Conservation (phyloP, 1,140 invertebrate species). For the Kradibia gibbosae region DNA sequence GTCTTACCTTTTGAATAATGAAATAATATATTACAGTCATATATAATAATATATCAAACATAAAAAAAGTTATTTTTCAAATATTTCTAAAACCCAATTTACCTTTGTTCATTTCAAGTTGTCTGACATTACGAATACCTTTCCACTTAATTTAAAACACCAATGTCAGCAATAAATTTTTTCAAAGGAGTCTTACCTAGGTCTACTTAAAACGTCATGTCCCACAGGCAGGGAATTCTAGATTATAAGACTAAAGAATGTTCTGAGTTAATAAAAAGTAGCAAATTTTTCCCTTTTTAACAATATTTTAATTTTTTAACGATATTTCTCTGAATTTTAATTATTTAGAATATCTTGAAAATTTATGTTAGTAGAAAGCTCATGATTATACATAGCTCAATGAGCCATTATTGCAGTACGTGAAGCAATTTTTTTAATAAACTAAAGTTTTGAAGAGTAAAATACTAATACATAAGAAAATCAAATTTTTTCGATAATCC, state of each 20-base stretch:
- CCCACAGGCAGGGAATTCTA: not conserved
- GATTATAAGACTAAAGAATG: not conserved
- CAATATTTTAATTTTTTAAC: not conserved
- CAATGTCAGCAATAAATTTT: not conserved
- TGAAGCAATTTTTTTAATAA: conserved; percentile 28
- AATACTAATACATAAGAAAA: conserved; percentile 19
- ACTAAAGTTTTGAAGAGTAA: not conserved
- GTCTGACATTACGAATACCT: not conserved
- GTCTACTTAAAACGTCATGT: not conserved
- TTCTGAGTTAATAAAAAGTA: not conserved
- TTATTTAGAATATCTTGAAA: not conserved
- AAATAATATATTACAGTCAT: too few relatives aligned
- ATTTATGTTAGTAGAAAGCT: not conserved
- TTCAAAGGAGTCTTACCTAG: not conserved
- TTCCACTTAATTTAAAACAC: not conserved
- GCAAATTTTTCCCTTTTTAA: not conserved
- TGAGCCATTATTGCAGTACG: not conserved
- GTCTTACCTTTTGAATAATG: too few relatives aligned
- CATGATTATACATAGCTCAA: too few relatives aligned
- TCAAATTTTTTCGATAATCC: conserved; percentile 30
- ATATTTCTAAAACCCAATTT: not conserved
- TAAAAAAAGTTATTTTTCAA: too few relatives aligned
- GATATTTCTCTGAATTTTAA: not conserved
- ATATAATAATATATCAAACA: too few relatives aligned
- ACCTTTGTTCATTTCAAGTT: not conserved